These are phyloP conservation scores for Sussaba pulchella DNA, from an alignment of 2,888 invertebrate species.

Conservation along the genomic window DNA sequence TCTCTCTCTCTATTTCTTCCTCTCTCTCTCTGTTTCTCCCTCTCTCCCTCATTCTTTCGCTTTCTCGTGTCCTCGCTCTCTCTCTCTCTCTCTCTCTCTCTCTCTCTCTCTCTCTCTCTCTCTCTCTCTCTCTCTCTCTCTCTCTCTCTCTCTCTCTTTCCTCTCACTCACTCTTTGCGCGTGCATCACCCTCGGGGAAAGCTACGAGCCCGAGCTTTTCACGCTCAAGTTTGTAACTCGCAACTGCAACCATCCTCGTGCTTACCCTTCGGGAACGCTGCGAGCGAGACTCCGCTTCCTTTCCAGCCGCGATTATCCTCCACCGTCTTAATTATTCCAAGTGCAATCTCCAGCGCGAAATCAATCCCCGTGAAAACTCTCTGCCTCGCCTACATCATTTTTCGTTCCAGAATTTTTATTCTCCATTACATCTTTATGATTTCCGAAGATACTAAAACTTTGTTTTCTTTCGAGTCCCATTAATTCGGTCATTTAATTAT, in stretches of 20 bases:
- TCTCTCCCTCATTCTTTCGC: neutral
- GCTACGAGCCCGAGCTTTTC: conserved; percentile 28
- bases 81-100: neutral
- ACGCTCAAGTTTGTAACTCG: conserved; percentile 42
- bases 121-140: no score
- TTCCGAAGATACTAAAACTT: neutral
- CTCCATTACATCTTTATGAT: no score
- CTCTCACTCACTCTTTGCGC: conserved; percentile 2
- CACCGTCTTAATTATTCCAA: conserved; percentile 56
- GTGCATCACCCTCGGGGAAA: conserved; percentile 49
- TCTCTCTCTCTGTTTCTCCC: no score
- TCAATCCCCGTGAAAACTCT: conserved; percentile 3
- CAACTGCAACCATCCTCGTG: conserved; percentile 10
- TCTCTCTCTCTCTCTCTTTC: neutral
- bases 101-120: conserved; percentile 5
- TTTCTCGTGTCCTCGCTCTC: neutral
- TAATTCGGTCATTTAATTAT: no score
- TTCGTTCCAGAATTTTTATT: neutral
- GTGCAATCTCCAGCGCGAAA: conserved; percentile 38
- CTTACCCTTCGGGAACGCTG: conserved; percentile 18
- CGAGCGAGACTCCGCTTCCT: conserved; percentile 29
- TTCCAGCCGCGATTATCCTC: conserved; percentile 30
- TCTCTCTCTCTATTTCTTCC: neutral
- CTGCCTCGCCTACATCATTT: neutral
- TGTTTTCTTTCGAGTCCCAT: neutral